Base-by-base conservation (phyloP, 1,140 invertebrate genomes). In the Dinoponera quadriceps region DNA sequence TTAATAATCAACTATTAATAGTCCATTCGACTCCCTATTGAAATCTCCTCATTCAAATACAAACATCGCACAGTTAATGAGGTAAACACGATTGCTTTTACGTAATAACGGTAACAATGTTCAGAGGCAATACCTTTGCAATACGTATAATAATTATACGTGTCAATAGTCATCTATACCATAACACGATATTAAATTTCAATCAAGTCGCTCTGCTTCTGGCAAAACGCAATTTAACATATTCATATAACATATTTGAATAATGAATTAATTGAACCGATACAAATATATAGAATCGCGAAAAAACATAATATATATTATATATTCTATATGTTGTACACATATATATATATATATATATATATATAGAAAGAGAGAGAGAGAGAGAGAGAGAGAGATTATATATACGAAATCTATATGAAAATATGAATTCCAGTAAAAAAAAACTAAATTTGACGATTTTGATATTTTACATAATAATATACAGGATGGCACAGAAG, bases 361-460 rank as follows among this genome's bases (percentile, higher is more conserved):
- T 49, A 54, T 51, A 33, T n/a, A 55, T n/a, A 72, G n/a, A n/a
- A n/a, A n/a, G n/a, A n/a, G n/a, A n/a, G n/a, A n/a, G n/a, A n/a
- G n/a, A n/a, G n/a, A n/a, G n/a, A n/a, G n/a, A n/a, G n/a, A n/a
- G n/a, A n/a, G n/a, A n/a, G n/a, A n/a, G n/a, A n/a, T n/a, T 29
- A 55, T 27, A 60, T 25, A 59, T 29, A 75, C 25, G 38, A 44
- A 63, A 75, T 11, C 2, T 51, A 78, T 44, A 44, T 51, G 54
- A 14, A 4, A 69, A 57, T 55, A 51, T 69, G 51, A 57, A 1
- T 77, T 77, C 11, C 49, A 48, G 55, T 78, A 68, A 7, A 71
- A 7, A 71, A 63, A 44, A 29, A 59, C 54, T 80, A 80, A 80
- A 80, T 80, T 80, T 69, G n/a, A 57, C 33, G 3, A 38, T 11